Percentiles rank a stretch among this genome's conserved stretches.
These are phyloP conservation scores for Drosophila yakuba DNA, from an alignment of 1,140 invertebrate species.

Conservation along the genomic window DNA sequence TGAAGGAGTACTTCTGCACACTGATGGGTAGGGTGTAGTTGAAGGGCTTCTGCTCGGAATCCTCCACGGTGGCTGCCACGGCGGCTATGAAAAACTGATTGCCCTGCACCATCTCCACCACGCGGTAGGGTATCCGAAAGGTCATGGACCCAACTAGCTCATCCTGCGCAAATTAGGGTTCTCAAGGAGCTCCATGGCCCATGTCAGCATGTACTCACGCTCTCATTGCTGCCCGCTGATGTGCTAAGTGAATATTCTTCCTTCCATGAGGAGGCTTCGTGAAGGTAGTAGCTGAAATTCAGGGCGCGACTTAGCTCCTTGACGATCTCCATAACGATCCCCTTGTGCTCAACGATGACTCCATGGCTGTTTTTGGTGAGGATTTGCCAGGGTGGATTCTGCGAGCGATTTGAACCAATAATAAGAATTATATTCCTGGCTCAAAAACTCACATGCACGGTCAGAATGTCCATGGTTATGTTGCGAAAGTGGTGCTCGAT, in stretches of 20 bases:
- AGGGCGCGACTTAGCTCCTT: conserved; percentile 90
- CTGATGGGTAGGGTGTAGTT: conserved; percentile 93
- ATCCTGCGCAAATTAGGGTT: conserved; percentile 27
- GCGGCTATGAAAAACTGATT: conserved; percentile 89
- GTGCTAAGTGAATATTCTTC: conserved; percentile 17
- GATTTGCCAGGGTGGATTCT: conserved; percentile 95
- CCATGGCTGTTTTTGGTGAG: conserved; percentile 87
- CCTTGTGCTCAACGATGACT: conserved; percentile 86
- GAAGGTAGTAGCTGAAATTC: conserved; percentile 90
- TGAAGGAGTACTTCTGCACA: conserved; percentile 91
- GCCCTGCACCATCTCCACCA: conserved; percentile 64
- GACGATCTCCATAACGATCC: conserved; percentile 92
- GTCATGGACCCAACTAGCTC: conserved; percentile 69
- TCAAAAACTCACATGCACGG: conserved; percentile 82
- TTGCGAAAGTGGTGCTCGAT: conserved; percentile 91
- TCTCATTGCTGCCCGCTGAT: conserved; percentile 52
- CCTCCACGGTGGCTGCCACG: conserved; percentile 89
- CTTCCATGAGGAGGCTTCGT: conserved; percentile 51
- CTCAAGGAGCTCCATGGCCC: too few relatives aligned
- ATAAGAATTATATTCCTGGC: conserved; percentile 64
- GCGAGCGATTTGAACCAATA: conserved; percentile 77
- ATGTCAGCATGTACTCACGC: conserved; percentile 12
- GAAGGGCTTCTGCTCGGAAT: conserved; percentile 87
- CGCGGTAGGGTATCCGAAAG: conserved; percentile 66
- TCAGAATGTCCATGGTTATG: conserved; percentile 88